Percentiles rank a stretch among this genome's conserved stretches.
Conservation (phyloP, 2,113 vertebrate genomes). For the Onychostruthus taczanowskii region DNA sequence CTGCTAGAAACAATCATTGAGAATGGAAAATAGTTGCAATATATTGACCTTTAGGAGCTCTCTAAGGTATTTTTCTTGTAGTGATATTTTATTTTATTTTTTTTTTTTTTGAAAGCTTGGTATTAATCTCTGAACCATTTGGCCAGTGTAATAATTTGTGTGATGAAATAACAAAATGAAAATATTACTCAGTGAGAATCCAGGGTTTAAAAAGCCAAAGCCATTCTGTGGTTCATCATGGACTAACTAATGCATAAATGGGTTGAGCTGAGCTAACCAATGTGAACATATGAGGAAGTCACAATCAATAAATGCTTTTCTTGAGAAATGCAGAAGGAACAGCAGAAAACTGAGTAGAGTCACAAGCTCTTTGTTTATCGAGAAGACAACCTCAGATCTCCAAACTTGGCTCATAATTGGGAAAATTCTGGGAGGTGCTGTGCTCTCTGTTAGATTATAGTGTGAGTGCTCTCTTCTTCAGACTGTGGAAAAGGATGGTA, state of each 20-base stretch:
- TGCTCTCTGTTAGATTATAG: not conserved
- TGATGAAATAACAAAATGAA: not conserved
- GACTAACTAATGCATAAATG: not conserved
- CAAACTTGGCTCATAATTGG: not conserved
- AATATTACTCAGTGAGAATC: not conserved
- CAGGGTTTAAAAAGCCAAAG: not conserved
- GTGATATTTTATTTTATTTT: not conserved
- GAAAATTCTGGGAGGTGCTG: not conserved
- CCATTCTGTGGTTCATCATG: not conserved
- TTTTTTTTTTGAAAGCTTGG: not conserved
- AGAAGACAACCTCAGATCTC: not conserved
- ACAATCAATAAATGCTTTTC: not conserved
- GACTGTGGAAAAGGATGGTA: not conserved
- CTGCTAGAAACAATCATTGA: not conserved
- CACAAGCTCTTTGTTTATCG: not conserved
- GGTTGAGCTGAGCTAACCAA: not conserved
- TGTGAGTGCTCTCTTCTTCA: not conserved
- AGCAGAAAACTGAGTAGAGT: not conserved
- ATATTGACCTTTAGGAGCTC: not conserved
- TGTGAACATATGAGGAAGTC: not conserved
- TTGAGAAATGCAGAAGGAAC: not conserved
- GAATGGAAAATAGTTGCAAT: not conserved
- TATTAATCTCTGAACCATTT: not conserved
- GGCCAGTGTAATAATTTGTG: not conserved
- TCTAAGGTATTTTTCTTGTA: not conserved